phyloP scores from a whole-genome alignment of 2,113 vertebrate genomes.

The Cephalophus harveyi region DNA sequence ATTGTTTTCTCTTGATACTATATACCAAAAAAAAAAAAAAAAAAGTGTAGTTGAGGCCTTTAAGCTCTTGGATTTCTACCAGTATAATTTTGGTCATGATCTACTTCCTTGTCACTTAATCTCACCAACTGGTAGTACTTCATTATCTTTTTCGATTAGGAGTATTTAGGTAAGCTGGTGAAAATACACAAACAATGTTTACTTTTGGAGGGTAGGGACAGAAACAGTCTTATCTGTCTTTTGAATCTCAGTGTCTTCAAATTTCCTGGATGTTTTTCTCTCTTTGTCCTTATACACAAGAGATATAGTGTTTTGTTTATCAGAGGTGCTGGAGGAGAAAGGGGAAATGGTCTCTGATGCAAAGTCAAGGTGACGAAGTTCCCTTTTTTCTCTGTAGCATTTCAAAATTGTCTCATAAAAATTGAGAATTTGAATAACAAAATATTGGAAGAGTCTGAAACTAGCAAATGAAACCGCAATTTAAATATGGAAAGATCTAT shows the following conservation, averaged over 20 bases:
- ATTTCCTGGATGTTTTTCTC: not conserved
- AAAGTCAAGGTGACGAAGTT: not conserved
- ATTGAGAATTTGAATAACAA: not conserved
- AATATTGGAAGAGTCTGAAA: not conserved
- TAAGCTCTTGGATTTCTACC: not conserved
- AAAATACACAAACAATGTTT: not conserved
- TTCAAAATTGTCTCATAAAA: not conserved
- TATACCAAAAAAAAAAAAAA: not conserved
- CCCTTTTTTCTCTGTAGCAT: not conserved
- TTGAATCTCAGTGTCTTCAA: not conserved
- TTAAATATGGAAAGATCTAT: not conserved
- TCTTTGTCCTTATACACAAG: not conserved
- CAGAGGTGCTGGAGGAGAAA: not conserved
- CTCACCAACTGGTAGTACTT: not conserved
- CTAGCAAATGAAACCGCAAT: not conserved
- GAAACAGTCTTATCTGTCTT: not conserved
- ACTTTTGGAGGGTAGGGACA: not conserved
- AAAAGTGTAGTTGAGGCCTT: not conserved
- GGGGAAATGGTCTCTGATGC: not conserved
- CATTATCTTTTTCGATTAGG: not conserved
- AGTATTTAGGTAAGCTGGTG: not conserved
- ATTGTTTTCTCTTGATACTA: not conserved
- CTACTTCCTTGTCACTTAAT: not conserved
- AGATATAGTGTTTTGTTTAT: not conserved
- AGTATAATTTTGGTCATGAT: not conserved